phyloP scores from a whole-genome alignment of 2,888 invertebrate species.

The Dynastes hyllus region DNA sequence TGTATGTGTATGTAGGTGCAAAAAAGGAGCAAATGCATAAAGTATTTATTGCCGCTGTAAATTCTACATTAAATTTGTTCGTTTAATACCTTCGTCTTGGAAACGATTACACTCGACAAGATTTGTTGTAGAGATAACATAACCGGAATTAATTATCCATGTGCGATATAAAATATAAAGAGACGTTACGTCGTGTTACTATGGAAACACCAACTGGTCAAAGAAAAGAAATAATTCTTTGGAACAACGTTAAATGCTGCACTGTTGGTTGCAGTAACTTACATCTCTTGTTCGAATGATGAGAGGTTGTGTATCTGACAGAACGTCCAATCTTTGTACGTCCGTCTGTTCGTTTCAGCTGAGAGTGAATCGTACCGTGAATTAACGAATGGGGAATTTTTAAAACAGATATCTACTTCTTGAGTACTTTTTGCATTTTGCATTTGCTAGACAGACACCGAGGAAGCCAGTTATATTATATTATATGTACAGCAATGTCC shows the following conservation, averaged over 20 bases:
- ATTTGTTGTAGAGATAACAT: neutral
- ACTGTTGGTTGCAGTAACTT: conserved; percentile 30
- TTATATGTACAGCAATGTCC: neutral
- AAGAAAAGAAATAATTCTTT: conserved; percentile 18
- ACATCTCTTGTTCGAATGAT: conserved; percentile 9
- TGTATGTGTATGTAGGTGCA: no score
- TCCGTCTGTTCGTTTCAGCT: neutral
- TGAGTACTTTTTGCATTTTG: neutral
- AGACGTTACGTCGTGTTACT: neutral
- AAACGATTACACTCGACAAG: neutral
- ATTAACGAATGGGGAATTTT: conserved; percentile 37
- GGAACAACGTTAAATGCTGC: conserved; percentile 10
- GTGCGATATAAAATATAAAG: neutral
- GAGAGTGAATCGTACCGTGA: conserved; percentile 18
- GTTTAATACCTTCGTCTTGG: neutral
- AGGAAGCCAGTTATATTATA: neutral
- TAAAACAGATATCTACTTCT: conserved; percentile 28
- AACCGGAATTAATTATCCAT: conserved; percentile 15
- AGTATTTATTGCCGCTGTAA: no score
- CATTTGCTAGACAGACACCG: conserved; percentile 12
- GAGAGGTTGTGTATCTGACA: conserved; percentile 47
- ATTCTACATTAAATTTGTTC: neutral
- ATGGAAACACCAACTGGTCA: neutral
- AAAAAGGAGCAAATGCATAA: no score
- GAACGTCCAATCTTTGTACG: conserved; percentile 24